Conservation (phyloP, 2,113 vertebrate genomes). For the Aphelocoma coerulescens region DNA sequence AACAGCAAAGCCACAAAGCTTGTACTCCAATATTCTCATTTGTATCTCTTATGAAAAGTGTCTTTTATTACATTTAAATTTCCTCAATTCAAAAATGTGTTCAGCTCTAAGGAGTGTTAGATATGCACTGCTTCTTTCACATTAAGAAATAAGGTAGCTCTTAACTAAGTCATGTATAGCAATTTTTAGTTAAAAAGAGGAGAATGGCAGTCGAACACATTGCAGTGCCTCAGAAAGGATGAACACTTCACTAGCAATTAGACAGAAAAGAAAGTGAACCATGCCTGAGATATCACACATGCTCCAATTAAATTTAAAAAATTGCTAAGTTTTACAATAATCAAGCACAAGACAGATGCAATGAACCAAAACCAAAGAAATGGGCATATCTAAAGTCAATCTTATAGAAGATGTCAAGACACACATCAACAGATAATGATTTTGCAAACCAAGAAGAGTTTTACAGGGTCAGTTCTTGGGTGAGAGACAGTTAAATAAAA, state of each 20-base stretch:
- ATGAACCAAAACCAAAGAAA: not conserved
- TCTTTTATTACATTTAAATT: conserved; percentile 33
- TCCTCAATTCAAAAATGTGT: not conserved
- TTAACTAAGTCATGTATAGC: not conserved
- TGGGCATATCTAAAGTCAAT: not conserved
- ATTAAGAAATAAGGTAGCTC: conserved; percentile 20
- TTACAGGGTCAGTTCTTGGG: not conserved
- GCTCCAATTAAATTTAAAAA: not conserved
- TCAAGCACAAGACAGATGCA: not conserved
- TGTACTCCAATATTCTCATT: not conserved
- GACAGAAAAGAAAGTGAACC: not conserved
- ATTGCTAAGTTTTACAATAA: not conserved
- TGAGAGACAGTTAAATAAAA: conserved; percentile 11
- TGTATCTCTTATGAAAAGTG: not conserved
- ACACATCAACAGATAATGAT: not conserved
- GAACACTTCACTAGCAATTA: not conserved
- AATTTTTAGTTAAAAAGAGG: not conserved
- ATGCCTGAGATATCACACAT: not conserved
- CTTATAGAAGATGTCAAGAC: not conserved
- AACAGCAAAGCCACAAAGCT: not conserved
- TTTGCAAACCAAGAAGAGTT: not conserved
- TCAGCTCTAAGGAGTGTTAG: not conserved
- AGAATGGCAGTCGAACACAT: not conserved
- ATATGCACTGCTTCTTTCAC: conserved; percentile 1
- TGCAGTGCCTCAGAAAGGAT: not conserved